Conservation (phyloP, 2,888 invertebrate species). For the Euproctis similis region DNA sequence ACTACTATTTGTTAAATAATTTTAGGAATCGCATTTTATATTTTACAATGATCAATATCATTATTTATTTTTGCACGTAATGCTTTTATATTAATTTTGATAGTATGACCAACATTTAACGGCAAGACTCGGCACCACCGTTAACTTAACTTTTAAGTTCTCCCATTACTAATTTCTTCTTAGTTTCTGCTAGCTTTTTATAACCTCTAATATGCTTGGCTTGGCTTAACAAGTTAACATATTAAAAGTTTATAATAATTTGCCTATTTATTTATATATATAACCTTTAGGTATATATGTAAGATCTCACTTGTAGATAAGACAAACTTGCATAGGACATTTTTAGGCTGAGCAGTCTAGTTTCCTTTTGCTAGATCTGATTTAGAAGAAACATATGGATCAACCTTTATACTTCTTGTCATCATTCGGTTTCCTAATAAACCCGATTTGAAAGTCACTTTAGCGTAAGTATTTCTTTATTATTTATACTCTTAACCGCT, state of each 20-base stretch:
- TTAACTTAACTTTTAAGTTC: too few species aligned
- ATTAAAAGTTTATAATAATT: too few species aligned
- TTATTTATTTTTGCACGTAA: too few species aligned
- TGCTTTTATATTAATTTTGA: too few species aligned
- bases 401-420: slow-evolving; percentile 23
- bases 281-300: slow-evolving; percentile 46
- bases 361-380: slow-evolving; percentile 6
- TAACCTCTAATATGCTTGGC: slow-evolving; percentile 41
- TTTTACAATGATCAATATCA: too few species aligned
- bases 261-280: too few species aligned
- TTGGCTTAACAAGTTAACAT: slow-evolving; percentile 45
- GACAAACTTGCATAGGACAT: slow-evolving; percentile 27
- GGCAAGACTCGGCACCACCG: too few species aligned
- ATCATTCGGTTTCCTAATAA: slow-evolving; percentile 23
- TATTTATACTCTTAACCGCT: slow-evolving; percentile 10
- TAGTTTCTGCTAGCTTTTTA: slow-evolving; percentile 59
- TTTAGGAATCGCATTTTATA: too few species aligned
- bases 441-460: slow-evolving; percentile 14
- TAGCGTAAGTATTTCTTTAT: slow-evolving; percentile 14
- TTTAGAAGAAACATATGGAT: slow-evolving; percentile 8
- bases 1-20: too few species aligned
- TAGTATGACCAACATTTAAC: too few species aligned
- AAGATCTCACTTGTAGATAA: slow-evolving; percentile 69
- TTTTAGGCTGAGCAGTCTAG: slow-evolving; percentile 13
- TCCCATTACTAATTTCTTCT: slow-evolving; percentile 12